Base-by-base conservation (phyloP, 2,888 invertebrate genomes). In the Rutpela maculata region DNA sequence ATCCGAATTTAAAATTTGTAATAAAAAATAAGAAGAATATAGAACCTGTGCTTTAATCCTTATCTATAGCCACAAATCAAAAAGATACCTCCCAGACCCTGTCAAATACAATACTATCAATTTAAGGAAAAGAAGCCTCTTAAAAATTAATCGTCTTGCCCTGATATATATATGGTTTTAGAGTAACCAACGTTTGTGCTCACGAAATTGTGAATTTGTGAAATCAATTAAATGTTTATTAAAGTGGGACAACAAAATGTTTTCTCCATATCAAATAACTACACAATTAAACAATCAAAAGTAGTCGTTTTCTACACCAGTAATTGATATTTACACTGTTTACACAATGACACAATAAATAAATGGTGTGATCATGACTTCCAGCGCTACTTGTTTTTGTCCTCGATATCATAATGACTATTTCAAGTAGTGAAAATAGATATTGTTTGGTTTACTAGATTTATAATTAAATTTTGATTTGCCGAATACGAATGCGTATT, bases 331-430 rank as follows among this genome's bases (percentile, higher is more conserved):
- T 65, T 38, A 65, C 31, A 43, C 17, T 65, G 38, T 65, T 65
- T 65, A 65, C 65, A 65, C 65, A 65, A 43, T 65, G 43, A 65
- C 65, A 38, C 35, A 12, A 65, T 65, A 43, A 19, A 65, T 43
- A 62, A n/a, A 35, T n/a, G 35, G 62, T 31, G 3, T 35, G 35
- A 62, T 62, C 62, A 31, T 62, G 62, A n/a, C 62, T 62, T 31
- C 35, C 18, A 65, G 38, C 12, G 43, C 17, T 62, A 35, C 18
- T 38, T 65, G 38, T 38, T 65, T 65, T 65, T 17, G 11, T 19
- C 10, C 43, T 65, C 65, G 65, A 43, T 18, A 12, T 43, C 15
- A 12, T 17, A 50, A 50, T 50, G 50, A 50, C 50, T n/a, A n/a
- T 50, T 50, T 50, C 50, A n/a, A 50, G 50, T 50, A 7, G 50